phyloP scores from a whole-genome alignment of 2,888 invertebrate species.

The Hartigia nigra region DNA sequence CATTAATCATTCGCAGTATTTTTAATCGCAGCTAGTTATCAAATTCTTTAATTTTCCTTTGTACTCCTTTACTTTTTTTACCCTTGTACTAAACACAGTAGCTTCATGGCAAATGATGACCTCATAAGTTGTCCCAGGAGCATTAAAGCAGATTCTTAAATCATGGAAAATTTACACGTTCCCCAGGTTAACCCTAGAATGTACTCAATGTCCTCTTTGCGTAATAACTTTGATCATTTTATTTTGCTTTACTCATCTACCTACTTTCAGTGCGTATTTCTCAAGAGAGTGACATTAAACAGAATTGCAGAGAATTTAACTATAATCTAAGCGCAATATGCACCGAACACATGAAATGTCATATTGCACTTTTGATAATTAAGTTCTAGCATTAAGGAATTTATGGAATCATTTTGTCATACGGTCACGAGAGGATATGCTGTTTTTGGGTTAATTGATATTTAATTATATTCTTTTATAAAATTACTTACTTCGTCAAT shows the following conservation, averaged over 20 bases:
- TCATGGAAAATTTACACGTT: background rate
- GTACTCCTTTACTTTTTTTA: background rate
- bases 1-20: background rate
- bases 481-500: conserved; percentile 45
- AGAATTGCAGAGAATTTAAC: too few relatives aligned
- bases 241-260: background rate
- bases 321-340: too few relatives aligned
- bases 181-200: background rate
- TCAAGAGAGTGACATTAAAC: background rate
- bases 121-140: background rate
- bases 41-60: background rate
- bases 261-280: background rate
- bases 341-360: background rate
- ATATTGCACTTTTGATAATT: background rate
- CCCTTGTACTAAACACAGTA: background rate
- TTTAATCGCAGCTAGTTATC: background rate
- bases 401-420: background rate
- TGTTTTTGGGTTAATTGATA: background rate
- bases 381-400: background rate
- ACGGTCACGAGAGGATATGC: too few relatives aligned
- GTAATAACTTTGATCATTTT: background rate
- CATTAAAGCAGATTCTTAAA: background rate
- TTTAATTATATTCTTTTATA: conserved; percentile 8
- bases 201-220: background rate
- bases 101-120: background rate